Percentiles rank a stretch among this genome's conserved stretches.
These are phyloP conservation scores for Boleophthalmus pectinirostris DNA, from an alignment of 2,113 vertebrate species.

Conservation along the genomic window DNA sequence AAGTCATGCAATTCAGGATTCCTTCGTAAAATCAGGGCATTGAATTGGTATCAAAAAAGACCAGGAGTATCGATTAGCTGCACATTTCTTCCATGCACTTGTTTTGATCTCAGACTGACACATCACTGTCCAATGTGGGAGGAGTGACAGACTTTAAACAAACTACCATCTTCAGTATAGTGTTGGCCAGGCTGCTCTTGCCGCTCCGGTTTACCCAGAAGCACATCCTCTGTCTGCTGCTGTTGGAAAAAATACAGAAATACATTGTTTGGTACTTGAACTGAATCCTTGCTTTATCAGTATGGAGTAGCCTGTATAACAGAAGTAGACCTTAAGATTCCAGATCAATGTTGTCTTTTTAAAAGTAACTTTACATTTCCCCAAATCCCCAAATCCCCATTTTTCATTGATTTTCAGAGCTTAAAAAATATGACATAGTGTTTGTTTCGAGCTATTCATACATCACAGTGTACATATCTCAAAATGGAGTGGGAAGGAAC, in stretches of 20 bases:
- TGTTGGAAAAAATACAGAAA: not conserved
- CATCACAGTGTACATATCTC: too few species aligned
- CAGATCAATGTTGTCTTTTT: too few species aligned
- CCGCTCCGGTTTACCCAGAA: constrained; percentile 35
- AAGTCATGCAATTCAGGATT: constrained; percentile 6
- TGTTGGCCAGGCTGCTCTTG: constrained; percentile 23
- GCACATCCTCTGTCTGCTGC: constrained; percentile 13
- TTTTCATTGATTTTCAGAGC: too few species aligned
- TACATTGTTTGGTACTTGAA: too few species aligned
- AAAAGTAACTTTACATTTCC: too few species aligned
- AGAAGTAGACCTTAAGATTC: too few species aligned
- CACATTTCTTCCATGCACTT: not conserved
- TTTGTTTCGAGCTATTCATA: too few species aligned
- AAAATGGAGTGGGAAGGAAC: too few species aligned
- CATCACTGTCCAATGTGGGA: not conserved
- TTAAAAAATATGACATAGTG: too few species aligned
- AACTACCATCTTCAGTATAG: not conserved
- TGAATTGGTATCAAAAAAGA: constrained; percentile 9
- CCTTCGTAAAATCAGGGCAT: not conserved
- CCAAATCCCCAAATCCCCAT: too few species aligned
- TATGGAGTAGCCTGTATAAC: too few species aligned
- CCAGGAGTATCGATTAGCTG: constrained; percentile 35
- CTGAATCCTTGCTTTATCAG: too few species aligned
- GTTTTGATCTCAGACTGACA: rapidly evolving
- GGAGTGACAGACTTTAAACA: not conserved